Percentiles rank a stretch among this genome's conserved stretches.
Evolutionary conservation across 2,888 invertebrate species (phyloP).

Genomic region (Drosophila paramelanica): DNA sequence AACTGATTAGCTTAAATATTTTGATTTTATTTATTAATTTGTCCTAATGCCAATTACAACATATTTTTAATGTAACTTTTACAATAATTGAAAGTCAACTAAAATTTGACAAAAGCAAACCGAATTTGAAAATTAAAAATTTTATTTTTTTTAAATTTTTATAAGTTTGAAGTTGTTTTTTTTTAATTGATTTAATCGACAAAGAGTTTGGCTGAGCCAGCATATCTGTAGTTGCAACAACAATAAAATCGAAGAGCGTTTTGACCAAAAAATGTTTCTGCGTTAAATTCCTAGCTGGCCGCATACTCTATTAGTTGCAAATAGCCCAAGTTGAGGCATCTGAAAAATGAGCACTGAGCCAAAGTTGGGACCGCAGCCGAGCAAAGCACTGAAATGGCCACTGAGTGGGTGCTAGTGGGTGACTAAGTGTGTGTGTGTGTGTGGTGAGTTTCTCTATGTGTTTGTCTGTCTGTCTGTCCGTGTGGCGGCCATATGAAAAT

Average conservation of each 20-base stretch:
- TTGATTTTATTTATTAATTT: too few relatives aligned
- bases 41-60: too few relatives aligned
- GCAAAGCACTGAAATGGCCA: constrained; percentile 13
- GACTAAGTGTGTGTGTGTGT: not conserved
- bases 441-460: constrained; percentile 34
- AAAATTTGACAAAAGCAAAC: constrained; percentile 3
- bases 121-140: constrained; percentile 2
- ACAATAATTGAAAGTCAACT: constrained; percentile 1
- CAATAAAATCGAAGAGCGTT: constrained; percentile 16
- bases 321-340: constrained; percentile 69
- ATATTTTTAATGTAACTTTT: not conserved
- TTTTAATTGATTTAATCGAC: constrained; percentile 17
- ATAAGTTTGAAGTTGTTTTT: constrained; percentile 5
- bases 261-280: constrained; percentile 62
- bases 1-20: too few relatives aligned
- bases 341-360: constrained; percentile 65
- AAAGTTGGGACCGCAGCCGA: constrained; percentile 18
- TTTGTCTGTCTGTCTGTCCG: constrained; percentile 8
- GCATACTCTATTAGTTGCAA: constrained; percentile 75
- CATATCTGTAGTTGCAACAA: constrained; percentile 5
- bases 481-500: constrained; percentile 68
- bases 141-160: constrained; percentile 15
- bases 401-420: constrained; percentile 14
- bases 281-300: constrained; percentile 59
- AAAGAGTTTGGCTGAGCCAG: constrained; percentile 5